Evolutionary conservation across 2,888 invertebrate genomes (phyloP).

Genomic region (Dolichomitus sp.): DNA sequence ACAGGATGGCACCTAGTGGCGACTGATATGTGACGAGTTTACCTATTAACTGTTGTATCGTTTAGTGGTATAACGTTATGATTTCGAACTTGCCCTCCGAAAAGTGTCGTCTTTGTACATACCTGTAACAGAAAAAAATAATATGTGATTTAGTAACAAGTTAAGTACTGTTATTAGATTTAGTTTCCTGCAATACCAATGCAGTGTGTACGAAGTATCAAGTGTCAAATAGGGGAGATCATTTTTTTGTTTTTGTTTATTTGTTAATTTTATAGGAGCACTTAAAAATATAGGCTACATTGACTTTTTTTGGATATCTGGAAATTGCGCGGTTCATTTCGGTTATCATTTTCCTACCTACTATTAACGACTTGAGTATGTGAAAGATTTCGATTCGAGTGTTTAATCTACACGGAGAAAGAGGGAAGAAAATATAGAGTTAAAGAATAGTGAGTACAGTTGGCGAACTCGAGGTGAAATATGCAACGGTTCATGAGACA

Average conservation of each 20-base stretch:
- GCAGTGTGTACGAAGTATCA: not conserved
- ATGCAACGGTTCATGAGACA: constrained; percentile 68
- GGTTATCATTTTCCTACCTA: no score
- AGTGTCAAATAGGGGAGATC: no score
- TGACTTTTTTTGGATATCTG: not conserved
- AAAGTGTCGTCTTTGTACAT: constrained; percentile 66
- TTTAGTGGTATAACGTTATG: constrained; percentile 8
- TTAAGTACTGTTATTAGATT: not conserved
- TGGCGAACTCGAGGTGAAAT: constrained; percentile 70
- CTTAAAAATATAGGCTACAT: not conserved
- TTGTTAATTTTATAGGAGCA: not conserved
- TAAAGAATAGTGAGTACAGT: constrained; percentile 27
- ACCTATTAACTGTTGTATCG: constrained; percentile 52
- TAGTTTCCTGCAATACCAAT: not conserved
- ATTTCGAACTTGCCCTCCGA: constrained; percentile 7
- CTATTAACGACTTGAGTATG: not conserved
- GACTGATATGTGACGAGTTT: constrained; percentile 37
- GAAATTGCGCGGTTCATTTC: not conserved
- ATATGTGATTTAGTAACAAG: constrained; percentile 10
- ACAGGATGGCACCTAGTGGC: not conserved
- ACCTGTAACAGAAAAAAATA: constrained; percentile 74
- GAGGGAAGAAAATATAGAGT: constrained; percentile 36
- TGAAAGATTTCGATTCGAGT: constrained; percentile 9
- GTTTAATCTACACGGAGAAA: constrained; percentile 35
- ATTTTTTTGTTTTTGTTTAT: no score